Evolutionary conservation across 2,797 vertebrate species (phyloP), one percentile per base, ranked within the genome.

Genomic region (Coilia nasus): DNA sequence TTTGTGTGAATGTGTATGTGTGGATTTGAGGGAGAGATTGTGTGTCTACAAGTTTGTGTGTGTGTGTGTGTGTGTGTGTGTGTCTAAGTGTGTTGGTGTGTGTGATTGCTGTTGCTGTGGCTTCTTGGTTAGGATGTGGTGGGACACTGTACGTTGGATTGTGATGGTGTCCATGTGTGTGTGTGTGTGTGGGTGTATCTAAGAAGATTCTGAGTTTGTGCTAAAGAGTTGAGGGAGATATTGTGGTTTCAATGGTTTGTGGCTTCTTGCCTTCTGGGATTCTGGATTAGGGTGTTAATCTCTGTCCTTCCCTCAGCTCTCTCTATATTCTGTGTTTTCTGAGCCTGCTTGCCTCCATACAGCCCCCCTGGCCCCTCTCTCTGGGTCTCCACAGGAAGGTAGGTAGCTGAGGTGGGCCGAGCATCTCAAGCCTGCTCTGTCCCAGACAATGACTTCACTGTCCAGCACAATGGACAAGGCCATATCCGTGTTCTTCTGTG

Each of bases 361-460:
- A 3, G 50, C 9, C 14, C 90, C 86, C 23, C 88, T 86, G 84
- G 90, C 86, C 56, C 0, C 85, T 83, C 57, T 35, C 85, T 85
- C 71, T n/a, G 62, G 83, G 60, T 78, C 31, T 83, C 54, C 83
- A 31, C 5, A 35, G 28, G 59, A 85, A 90, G 57, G 44, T 84
- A 85, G 62, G 80, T 85, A 87, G n/a, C 71, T 86, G 85, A 83
- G 57, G 71, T 81, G 84, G 85, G 85, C 75, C 64, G 82, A 89
- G 15, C 19, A 41, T 78, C 35, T 78, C 31, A 17, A 44, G 89
- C 87, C 91, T 88, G 90, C 90, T 89, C 90, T 90, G 78, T 89
- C 88, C 86, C 88, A 86, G 88, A 95, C 94, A 95, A 96, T 95
- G 94, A 89, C 90, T 92, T 89, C 90, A 93, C 94, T 95, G 94